Evolutionary conservation across 2,888 invertebrate species (phyloP), one percentile per base, ranked within the genome.

Genomic region (Tricholauxania praeusta): DNA sequence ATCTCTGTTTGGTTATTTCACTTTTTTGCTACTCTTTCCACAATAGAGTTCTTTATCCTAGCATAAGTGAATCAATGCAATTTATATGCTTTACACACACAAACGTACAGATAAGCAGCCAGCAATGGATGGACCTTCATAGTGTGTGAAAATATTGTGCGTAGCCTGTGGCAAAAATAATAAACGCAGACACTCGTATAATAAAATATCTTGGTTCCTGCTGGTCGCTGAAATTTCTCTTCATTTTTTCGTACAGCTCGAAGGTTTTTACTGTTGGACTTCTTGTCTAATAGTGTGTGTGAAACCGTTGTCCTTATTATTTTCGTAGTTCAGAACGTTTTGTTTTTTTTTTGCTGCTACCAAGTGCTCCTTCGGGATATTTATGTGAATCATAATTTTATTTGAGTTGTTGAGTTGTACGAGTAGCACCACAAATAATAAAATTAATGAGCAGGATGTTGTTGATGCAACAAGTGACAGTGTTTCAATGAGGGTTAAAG

Each of bases 21-120:
- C 39, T 10, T 39, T 39, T 39, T 39, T 39, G 39, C 39, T 10
- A 39, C 49, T 68, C 49, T 4, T 14, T 48, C n/a, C 32, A 51
- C 53, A 60, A 70, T 51, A 70, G 15, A 69, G 78, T 75, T 78
- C 77, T 78, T 75, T 80, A 78, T 75, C 66, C 64, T 55, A 55
- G 17, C 62, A 51, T 71, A 63, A 71, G 71, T 72, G 72, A 72
- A 72, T 67, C 72, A 72, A 67, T 67, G 72, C 72, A 71, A 71
- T 65, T 71, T 65, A 65, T 71, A 57, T 65, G 55, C 49, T 57
- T 51, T 32, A 22, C 64, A 47, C 53, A 67, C 55, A 17, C 57
- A 47, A 28, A 60, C 8, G 32, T 39, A n/a, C 7, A 63, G 39
- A 63, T 48, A 65, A 65, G 67, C 22, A 39, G 3, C 53, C n/a